phyloP scores from a whole-genome alignment of 2,888 invertebrate genomes.

The Nebria salina region DNA sequence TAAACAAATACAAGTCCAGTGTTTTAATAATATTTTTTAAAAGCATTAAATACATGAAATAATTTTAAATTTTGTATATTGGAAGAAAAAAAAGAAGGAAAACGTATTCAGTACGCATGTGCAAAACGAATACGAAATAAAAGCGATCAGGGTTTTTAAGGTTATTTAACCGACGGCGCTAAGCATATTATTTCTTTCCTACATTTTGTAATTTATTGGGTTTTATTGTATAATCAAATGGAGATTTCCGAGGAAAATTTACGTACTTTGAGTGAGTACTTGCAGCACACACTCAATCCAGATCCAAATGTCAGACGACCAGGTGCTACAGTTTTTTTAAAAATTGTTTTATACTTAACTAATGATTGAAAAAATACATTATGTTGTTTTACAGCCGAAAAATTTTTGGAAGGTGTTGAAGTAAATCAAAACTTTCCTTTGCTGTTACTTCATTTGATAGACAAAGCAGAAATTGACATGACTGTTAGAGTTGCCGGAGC shows the following conservation, averaged over 20 bases:
- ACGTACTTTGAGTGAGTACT: constrained; percentile 81
- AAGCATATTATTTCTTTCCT: constrained; percentile 14
- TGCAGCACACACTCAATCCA: constrained; percentile 88
- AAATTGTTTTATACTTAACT: constrained; percentile 15
- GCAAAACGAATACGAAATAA: constrained; percentile 14
- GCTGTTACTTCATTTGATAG: constrained; percentile 84
- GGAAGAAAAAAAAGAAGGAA: constrained; percentile 24
- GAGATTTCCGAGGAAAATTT: constrained; percentile 89
- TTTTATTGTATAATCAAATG: constrained; percentile 67
- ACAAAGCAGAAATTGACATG: constrained; percentile 81
- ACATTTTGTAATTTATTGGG: constrained; percentile 12
- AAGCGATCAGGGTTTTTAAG: constrained; percentile 24
- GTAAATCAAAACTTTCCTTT: constrained; percentile 90
- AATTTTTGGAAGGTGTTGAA: constrained; percentile 90
- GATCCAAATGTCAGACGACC: constrained; percentile 83
- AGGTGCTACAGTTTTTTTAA: constrained; percentile 67
- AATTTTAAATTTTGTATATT: background rate
- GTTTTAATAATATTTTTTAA: too few species aligned
- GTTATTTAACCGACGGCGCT: constrained; percentile 46
- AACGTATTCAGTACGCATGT: background rate
- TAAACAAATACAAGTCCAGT: too few species aligned
- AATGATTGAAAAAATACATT: constrained; percentile 35
- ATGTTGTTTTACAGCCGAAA: constrained; percentile 77
- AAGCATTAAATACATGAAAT: too few species aligned
- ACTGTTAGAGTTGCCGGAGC: constrained; percentile 90